Base-by-base conservation (phyloP, 2,113 vertebrate species). In the Sebastes fasciatus region DNA sequence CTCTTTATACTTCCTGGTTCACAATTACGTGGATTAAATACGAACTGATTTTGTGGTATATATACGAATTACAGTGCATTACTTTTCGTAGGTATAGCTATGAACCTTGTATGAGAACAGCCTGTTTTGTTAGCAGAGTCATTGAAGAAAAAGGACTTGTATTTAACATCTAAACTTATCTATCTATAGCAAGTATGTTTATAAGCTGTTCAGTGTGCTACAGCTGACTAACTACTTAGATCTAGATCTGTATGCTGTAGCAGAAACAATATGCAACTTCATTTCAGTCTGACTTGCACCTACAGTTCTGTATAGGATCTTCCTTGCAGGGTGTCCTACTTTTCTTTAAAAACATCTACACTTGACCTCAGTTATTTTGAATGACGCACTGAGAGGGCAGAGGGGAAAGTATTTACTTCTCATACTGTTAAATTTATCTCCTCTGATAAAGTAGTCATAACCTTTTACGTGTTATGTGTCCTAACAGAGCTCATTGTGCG, bases 381-480 rank as follows among this genome's bases (percentile, higher is more conserved):
- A 72, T 52, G 49, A 68, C 43, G 51, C 57, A 61, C 60, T 77
- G 55, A 4, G 23, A 17, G 43, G 48, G 14, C 13, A 48, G 9
- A 54, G 5, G 34, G 40, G 34, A 42, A 52, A 26, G 63, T 40
- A 65, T 74, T 83, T 40, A 71, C 67, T 71, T 55, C 80, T 60
- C 43, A 26, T 51, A 51, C 46, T n/a, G 52, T 61, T 45, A 49
- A 49, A 55, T 66, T 10, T 54, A 64, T 84, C 14, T 55, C 62
- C 65, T 58, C 40, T 58, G 58, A 68, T 74, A 43, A 65, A 77
- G 54, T 23, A 40, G 4, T 45, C 49, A 16, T 85, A 74, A 71
- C 48, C 8, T 6, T 76, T 68, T 72, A 79, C 70, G 21, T n/a
- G 43, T 21, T 14, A 67, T 6, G 17, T 72, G 43, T 55, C 51